These are phyloP conservation scores for Chrysina gloriosa DNA, from an alignment of 2,888 invertebrate species.

Conservation along the genomic window DNA sequence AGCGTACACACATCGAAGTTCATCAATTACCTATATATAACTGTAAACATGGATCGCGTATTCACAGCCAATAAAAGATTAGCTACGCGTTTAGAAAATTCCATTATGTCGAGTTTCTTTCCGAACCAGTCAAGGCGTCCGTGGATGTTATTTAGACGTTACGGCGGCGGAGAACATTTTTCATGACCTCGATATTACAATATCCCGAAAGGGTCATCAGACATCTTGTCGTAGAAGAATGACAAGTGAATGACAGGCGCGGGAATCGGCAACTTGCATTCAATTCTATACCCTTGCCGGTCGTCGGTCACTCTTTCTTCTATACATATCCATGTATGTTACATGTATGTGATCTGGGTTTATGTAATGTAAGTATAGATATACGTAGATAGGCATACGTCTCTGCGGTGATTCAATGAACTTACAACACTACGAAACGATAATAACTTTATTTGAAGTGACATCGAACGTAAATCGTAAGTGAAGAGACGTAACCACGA, in stretches of 20 bases:
- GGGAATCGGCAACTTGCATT: constrained; percentile 53
- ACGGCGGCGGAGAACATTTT: constrained; percentile 42
- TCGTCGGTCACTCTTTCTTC: constrained; percentile 14
- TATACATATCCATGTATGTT: constrained; percentile 2
- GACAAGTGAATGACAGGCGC: constrained; percentile 60
- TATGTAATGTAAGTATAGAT: constrained; percentile 1
- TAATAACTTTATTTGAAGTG: constrained; percentile 40
- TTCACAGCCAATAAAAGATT: constrained; percentile 34
- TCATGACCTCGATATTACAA: constrained; percentile 53
- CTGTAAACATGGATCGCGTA: constrained; percentile 17
- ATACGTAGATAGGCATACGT: constrained; percentile 6
- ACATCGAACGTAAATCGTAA: constrained; percentile 31
- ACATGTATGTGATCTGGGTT: no score
- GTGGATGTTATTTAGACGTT: constrained; percentile 43
- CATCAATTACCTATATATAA: constrained; percentile 25
- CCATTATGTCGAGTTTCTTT: constrained; percentile 30
- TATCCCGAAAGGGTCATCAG: constrained; percentile 55
- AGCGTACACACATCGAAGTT: background rate
- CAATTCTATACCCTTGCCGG: constrained; percentile 34
- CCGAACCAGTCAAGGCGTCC: constrained; percentile 24
- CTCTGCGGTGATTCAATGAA: constrained; percentile 38
- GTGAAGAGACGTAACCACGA: background rate
- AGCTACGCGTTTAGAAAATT: constrained; percentile 35
- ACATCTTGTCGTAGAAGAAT: constrained; percentile 55
- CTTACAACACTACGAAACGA: constrained; percentile 38